Evolutionary conservation across 2,797 vertebrate species (phyloP), one percentile per base, ranked within the genome.

Genomic region (Sebastes steindachneri): DNA sequence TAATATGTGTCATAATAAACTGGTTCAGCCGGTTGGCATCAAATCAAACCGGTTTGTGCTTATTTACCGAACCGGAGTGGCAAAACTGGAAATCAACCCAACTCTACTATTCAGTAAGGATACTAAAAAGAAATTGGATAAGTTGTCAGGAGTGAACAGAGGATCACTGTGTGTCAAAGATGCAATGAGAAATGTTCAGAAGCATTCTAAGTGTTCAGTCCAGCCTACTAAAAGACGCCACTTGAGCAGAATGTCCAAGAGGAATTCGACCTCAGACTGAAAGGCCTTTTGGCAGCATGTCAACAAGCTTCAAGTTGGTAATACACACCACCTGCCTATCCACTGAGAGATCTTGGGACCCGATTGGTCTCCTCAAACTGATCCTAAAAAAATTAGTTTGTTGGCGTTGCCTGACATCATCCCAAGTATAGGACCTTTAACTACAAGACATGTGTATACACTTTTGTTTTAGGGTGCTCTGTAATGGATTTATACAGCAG

Each of bases 221-320:
- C 37, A 73, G 53, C 45, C 25, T 70, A 31, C 11, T 25, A 64
- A 28, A 33, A 57, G 17, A 70, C 48, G 23, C n/a, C 28, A 60
- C 45, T 28, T 33, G 37, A 33, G 37, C 41, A 68, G 37, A 75
- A 62, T 65, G 51, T 71, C n/a, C 31, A 11, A 66, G 31, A 83
- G 25, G 29, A 69, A 31, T 10, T 60, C 55, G 21, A 70, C 79
- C 55, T 58, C 62, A 33, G n/a, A 31, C 53, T 68, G 62, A 66
- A 64, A 79, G 60, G 48, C 57, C 45, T 76, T 64, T 63, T 67
- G n/a, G 66, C 65, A 80, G 58, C 66, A 74, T 85, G 58, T 79
- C 75, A 88, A 31, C 45, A 69, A 66, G 28, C 21, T 71, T 45
- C 25, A 4, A 69, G 55, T 28, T 62, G 28, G 7, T 59, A 72